Evolutionary conservation across 2,113 vertebrate species (phyloP).

Genomic region (Centropus bengalensis): DNA sequence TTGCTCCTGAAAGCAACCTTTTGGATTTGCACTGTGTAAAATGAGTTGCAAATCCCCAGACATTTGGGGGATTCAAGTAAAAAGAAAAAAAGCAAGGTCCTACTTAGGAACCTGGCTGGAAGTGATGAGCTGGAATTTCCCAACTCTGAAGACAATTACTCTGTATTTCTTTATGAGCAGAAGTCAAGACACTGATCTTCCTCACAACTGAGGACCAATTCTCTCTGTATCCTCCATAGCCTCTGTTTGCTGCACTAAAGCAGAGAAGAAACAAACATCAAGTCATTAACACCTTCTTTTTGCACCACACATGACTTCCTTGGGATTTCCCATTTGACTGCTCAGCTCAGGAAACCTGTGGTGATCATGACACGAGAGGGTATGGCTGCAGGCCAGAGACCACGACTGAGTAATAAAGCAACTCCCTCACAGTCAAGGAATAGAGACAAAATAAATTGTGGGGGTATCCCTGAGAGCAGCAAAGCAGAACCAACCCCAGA

Average conservation of each 20-base stretch:
- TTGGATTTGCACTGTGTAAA: background rate
- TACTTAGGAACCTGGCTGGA: background rate
- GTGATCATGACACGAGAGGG: accelerated
- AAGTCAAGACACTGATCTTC: background rate
- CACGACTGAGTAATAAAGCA: background rate
- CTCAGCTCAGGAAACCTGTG: background rate
- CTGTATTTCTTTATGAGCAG: background rate
- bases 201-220: background rate
- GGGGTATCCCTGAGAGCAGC: background rate
- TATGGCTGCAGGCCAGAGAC: background rate
- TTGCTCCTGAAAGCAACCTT: background rate
- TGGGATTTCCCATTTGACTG: background rate
- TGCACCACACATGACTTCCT: background rate
- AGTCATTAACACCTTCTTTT: background rate
- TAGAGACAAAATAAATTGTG: background rate
- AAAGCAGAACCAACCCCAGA: background rate
- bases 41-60: slow-evolving; percentile 1
- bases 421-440: accelerated
- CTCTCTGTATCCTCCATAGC: background rate
- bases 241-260: background rate
- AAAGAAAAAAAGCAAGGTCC: background rate
- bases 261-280: background rate
- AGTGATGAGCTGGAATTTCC: background rate
- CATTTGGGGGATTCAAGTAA: background rate
- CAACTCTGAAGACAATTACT: background rate